Evolutionary conservation across 2,888 invertebrate species (phyloP).

Genomic region (Biston stratarius): DNA sequence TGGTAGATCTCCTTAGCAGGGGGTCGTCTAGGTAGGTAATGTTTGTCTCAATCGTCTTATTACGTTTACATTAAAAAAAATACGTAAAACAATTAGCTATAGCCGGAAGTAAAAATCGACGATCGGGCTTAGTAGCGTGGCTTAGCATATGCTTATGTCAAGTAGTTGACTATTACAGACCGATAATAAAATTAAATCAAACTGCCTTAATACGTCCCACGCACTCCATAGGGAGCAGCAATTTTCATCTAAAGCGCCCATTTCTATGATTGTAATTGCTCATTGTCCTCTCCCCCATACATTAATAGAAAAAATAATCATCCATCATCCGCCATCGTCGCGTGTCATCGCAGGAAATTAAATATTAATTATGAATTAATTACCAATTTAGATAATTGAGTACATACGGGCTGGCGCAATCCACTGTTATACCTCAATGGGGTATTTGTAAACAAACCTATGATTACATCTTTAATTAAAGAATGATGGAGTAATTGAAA

Average conservation of each 20-base stretch:
- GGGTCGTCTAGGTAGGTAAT: too few species aligned
- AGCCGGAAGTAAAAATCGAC: too few species aligned
- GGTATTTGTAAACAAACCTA: slow-evolving; percentile 20
- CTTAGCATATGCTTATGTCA: too few species aligned
- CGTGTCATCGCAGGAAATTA: slow-evolving; percentile 39
- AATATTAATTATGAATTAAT: slow-evolving; percentile 41
- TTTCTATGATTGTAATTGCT: slow-evolving; percentile 12
- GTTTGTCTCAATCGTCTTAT: too few species aligned
- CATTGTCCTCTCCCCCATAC: slow-evolving; percentile 7
- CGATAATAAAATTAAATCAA: neutral
- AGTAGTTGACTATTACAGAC: neutral
- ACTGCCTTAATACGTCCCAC: neutral
- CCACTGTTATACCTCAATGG: neutral
- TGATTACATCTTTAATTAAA: slow-evolving; percentile 7
- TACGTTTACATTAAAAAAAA: too few species aligned
- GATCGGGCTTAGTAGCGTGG: too few species aligned
- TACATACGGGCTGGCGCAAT: slow-evolving; percentile 38
- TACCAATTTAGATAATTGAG: slow-evolving; percentile 35
- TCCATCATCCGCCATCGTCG: slow-evolving; percentile 30
- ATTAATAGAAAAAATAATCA: slow-evolving; percentile 30
- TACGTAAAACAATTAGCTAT: too few species aligned
- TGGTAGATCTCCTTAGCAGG: too few species aligned
- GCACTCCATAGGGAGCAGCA: neutral
- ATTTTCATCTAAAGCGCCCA: slow-evolving; percentile 12
- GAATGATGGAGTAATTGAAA: neutral